phyloP scores from a whole-genome alignment of 2,113 vertebrate species.

The Irena cyanogastra region DNA sequence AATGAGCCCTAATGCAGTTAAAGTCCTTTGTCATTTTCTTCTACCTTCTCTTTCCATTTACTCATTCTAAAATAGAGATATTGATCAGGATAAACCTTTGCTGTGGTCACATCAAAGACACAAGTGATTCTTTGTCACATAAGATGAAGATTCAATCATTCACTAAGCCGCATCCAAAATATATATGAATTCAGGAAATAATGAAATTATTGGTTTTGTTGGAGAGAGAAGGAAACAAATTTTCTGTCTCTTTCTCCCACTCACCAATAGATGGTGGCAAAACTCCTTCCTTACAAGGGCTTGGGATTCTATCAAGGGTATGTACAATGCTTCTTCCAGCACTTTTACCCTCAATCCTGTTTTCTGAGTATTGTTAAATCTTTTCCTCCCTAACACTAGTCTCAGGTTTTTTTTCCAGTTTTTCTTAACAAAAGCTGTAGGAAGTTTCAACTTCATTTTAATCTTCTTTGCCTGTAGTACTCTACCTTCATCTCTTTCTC shows the following conservation, averaged over 20 bases:
- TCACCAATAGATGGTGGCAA: constrained; percentile 41
- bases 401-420: background rate
- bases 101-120: background rate
- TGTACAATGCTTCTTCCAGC: background rate
- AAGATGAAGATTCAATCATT: background rate
- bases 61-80: background rate
- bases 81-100: background rate
- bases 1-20: background rate
- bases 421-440: background rate
- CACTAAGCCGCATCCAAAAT: background rate
- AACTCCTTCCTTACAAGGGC: background rate
- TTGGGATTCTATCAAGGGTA: background rate
- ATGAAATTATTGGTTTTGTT: background rate
- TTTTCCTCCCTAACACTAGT: background rate
- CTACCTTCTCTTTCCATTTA: background rate
- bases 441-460: background rate
- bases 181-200: background rate
- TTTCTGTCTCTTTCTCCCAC: background rate
- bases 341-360: background rate
- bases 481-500: background rate
- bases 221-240: background rate
- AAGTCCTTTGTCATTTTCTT: background rate
- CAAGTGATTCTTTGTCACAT: accelerated
- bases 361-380: background rate
- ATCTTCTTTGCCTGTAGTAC: background rate